Evolutionary conservation across 1,140 invertebrate genomes (phyloP).

Genomic region (Cydia fagiglandana): DNA sequence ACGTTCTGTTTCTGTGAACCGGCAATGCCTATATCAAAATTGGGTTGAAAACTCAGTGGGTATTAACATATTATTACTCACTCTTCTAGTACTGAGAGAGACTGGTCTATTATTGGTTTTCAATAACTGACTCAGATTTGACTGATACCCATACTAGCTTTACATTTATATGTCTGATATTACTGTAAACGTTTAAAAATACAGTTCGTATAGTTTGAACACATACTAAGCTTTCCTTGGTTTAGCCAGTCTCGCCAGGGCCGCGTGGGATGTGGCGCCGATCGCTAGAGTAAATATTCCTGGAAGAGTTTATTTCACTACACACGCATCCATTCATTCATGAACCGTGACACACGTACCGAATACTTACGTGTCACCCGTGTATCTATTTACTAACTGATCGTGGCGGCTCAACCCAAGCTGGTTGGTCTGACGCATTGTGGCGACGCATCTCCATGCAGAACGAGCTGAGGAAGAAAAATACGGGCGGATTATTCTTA

Average conservation of each 20-base stretch:
- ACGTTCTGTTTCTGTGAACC: background rate
- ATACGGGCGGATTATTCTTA: slow-evolving; percentile 33
- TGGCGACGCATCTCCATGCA: slow-evolving; percentile 41
- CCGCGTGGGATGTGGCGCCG: slow-evolving; percentile 60
- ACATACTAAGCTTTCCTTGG: background rate
- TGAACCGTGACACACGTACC: slow-evolving; percentile 55
- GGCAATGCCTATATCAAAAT: background rate
- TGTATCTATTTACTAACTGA: slow-evolving; percentile 34
- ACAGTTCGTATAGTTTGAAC: background rate
- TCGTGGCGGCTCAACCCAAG: slow-evolving; percentile 36
- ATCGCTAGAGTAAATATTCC: slow-evolving; percentile 69
- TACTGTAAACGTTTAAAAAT: background rate
- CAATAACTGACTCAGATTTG: background rate
- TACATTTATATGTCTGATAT: background rate
- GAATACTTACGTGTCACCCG: slow-evolving; percentile 39
- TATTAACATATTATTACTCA: slow-evolving; percentile 6
- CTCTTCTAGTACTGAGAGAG: background rate
- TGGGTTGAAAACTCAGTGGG: background rate
- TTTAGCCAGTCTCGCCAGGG: slow-evolving; percentile 1
- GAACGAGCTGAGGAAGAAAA: slow-evolving; percentile 36
- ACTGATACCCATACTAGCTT: background rate
- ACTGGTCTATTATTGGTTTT: background rate
- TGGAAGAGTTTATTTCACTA: slow-evolving; percentile 64
- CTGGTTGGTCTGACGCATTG: slow-evolving; percentile 41
- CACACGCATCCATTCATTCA: slow-evolving; percentile 65